A percentile compares a stretch with the other conserved stretches of the same genome.
Conservation (phyloP, 2,113 vertebrate species). For the Malurus alboscapulatus region DNA sequence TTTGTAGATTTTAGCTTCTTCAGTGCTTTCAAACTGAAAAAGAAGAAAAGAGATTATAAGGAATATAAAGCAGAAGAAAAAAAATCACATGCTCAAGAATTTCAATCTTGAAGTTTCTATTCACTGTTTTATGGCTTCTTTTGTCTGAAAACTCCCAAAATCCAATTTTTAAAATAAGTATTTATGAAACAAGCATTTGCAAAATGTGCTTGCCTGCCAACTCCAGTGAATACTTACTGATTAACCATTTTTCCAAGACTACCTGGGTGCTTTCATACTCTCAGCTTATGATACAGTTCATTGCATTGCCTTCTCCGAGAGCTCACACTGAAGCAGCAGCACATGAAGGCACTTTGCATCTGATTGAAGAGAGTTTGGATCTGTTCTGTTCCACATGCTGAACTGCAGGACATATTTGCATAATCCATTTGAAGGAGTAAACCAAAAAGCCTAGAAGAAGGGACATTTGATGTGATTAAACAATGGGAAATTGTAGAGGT, state of each 20-base stretch:
- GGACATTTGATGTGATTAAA: background rate
- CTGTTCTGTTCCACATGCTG: background rate
- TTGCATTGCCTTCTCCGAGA: accelerated
- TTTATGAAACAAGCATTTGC: background rate
- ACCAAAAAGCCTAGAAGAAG: background rate
- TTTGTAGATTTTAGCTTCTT: background rate
- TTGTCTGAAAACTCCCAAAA: background rate
- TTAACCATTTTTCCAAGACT: background rate
- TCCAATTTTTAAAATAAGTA: background rate
- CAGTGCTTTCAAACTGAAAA: background rate
- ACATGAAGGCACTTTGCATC: background rate
- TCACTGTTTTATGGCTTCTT: background rate
- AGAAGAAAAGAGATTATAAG: background rate
- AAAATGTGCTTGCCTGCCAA: background rate
- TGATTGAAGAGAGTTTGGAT: background rate
- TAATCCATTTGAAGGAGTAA: background rate
- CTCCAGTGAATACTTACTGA: background rate
- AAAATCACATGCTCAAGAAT: background rate
- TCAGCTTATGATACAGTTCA: background rate
- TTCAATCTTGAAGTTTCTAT: background rate
- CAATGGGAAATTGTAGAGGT: conserved; percentile 18
- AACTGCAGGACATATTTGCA: background rate
- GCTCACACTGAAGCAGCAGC: background rate
- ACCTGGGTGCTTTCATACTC: background rate
- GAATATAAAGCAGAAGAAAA: background rate